phyloP scores from a whole-genome alignment of 2,888 invertebrate genomes.

The Apamea sordens region DNA sequence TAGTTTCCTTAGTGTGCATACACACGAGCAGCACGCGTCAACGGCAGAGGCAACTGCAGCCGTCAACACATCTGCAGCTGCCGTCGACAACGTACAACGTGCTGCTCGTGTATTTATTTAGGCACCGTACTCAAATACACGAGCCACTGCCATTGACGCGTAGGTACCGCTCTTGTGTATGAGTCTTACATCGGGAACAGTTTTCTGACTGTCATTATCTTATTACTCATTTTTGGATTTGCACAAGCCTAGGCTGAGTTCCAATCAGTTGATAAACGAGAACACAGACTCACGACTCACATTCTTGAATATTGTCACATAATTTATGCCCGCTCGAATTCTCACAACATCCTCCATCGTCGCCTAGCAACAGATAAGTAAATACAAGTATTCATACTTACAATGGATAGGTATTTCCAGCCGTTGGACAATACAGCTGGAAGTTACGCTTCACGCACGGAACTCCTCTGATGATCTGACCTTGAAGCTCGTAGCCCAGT shows the following conservation, averaged over 20 bases:
- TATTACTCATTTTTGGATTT: not conserved
- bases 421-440: slow-evolving; percentile 97
- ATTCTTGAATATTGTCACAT: not conserved
- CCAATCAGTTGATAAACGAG: not conserved
- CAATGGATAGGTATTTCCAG: slow-evolving; percentile 97
- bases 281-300: not conserved
- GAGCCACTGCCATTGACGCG: too few species aligned
- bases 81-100: too few species aligned
- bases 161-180: too few species aligned
- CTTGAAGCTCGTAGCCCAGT: slow-evolving; percentile 95
- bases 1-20: not conserved
- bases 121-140: too few species aligned
- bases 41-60: too few species aligned
- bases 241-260: not conserved
- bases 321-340: not conserved
- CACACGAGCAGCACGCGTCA: too few species aligned
- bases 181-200: not conserved
- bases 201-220: not conserved
- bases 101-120: too few species aligned
- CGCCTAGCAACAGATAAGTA: slow-evolving; percentile 10
- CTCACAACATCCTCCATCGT: not conserved
- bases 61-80: too few species aligned
- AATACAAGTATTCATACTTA: slow-evolving; percentile 83
- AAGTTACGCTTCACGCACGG: slow-evolving; percentile 97
- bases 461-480: slow-evolving; percentile 96